Conservation (phyloP, 2,888 invertebrate genomes). For the Gryllus longicercus region DNA sequence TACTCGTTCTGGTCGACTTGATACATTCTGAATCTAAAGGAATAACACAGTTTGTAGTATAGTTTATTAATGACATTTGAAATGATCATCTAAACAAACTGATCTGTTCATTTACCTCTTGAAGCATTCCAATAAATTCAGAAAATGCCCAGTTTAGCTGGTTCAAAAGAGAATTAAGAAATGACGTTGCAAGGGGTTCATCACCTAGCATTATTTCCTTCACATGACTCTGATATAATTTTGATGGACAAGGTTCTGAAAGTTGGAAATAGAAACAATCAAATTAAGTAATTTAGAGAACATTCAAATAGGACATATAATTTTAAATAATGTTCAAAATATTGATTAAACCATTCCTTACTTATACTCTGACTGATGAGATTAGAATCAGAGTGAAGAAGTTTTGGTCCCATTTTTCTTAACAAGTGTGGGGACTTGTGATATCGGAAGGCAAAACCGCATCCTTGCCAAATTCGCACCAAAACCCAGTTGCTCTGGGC, state of each 20-base stretch:
- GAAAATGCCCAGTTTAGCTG: conserved; percentile 87
- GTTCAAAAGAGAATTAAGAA: conserved; percentile 73
- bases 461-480: conserved; percentile 78
- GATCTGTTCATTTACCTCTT: conserved; percentile 57
- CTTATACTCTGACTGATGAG: conserved; percentile 45
- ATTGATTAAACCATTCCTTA: conserved; percentile 38
- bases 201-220: conserved; percentile 59
- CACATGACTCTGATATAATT: conserved; percentile 62
- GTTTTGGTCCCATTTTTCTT: conserved; percentile 48
- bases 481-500: conserved; percentile 84
- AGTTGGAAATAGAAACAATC: conserved; percentile 28
- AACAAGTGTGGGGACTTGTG: conserved; percentile 53
- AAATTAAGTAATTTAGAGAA: neutral
- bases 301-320: neutral
- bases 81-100: neutral
- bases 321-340: neutral
- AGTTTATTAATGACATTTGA: neutral
- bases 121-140: conserved; percentile 79
- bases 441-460: conserved; percentile 73
- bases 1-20: conserved; percentile 55
- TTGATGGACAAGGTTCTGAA: conserved; percentile 66
- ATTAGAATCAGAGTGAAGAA: conserved; percentile 50
- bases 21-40: conserved; percentile 60
- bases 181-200: conserved; percentile 62
- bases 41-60: neutral